These are phyloP conservation scores for Liposcelis brunnea DNA, from an alignment of 2,888 invertebrate genomes.

Conservation along the genomic window DNA sequence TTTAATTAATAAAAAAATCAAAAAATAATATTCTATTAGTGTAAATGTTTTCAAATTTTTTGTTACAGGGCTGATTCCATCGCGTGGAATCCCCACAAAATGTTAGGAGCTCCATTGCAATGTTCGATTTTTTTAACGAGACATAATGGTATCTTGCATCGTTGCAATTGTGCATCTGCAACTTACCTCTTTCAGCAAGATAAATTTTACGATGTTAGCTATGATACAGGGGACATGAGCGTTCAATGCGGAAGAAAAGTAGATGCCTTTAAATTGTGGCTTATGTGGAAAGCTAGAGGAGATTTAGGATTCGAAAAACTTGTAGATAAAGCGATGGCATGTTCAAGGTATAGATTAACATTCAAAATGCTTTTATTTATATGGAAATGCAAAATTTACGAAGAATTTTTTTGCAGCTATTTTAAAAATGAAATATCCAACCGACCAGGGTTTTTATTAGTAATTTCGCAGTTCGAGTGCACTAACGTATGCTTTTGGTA, in stretches of 20 bases:
- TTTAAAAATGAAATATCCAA: constrained; percentile 34
- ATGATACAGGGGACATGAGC: constrained; percentile 75
- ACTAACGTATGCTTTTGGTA: constrained; percentile 89
- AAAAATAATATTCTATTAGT: no score
- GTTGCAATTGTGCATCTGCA: constrained; percentile 52
- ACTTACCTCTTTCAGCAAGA: constrained; percentile 69
- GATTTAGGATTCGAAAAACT: constrained; percentile 37
- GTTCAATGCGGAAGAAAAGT: constrained; percentile 85
- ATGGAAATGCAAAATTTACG: neutral
- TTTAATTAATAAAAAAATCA: no score
- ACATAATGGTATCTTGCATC: constrained; percentile 39
- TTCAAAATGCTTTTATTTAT: neutral
- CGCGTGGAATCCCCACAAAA: constrained; percentile 76
- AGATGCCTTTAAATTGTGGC: constrained; percentile 83
- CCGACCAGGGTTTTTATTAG: constrained; percentile 42
- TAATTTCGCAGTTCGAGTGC: constrained; percentile 45
- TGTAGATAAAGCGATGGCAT: constrained; percentile 46
- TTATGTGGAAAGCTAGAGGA: constrained; percentile 77
- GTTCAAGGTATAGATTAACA: constrained; percentile 29
- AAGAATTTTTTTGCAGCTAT: constrained; percentile 24
- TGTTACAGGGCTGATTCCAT: constrained; percentile 50
- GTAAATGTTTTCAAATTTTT: neutral
- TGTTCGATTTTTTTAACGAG: constrained; percentile 52
- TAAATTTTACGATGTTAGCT: constrained; percentile 63
- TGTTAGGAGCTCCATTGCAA: constrained; percentile 62